phyloP scores from a whole-genome alignment of 2,888 invertebrate genomes.

The Drosophila neutralis region DNA sequence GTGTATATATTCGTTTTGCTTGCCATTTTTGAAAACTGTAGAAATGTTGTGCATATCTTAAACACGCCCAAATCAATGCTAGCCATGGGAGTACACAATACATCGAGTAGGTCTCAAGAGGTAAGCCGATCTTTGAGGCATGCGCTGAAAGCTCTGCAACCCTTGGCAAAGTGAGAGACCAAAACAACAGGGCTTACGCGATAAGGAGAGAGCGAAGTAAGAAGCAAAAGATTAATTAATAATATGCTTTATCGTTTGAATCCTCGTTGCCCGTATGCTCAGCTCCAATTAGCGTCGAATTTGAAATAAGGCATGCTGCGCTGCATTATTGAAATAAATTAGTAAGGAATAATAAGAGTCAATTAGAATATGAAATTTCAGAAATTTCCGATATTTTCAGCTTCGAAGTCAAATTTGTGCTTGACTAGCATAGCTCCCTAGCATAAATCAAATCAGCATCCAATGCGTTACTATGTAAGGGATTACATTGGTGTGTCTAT shows the following conservation, averaged over 20 bases:
- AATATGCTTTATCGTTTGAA: neutral
- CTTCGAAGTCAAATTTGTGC: neutral
- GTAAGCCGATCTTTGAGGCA: neutral
- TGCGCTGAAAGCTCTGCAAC: neutral
- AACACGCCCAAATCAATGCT: neutral
- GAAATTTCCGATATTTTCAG: neutral
- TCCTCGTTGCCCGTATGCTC: neutral
- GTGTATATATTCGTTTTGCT: neutral
- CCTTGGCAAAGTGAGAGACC: neutral
- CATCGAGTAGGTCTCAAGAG: neutral
- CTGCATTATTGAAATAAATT: neutral
- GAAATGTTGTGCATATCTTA: neutral
- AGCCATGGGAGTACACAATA: neutral
- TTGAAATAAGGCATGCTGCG: neutral
- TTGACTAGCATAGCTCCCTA: neutral
- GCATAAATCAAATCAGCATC: neutral
- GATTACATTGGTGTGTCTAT: neutral
- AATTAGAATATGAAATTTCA: neutral
- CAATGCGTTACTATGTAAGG: neutral
- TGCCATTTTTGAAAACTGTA: neutral
- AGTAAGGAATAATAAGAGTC: neutral
- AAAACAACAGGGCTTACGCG: neutral
- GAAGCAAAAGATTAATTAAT: neutral
- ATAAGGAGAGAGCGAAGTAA: neutral
- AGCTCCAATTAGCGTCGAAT: neutral